Evolutionary conservation across 2,113 vertebrate genomes (phyloP).

Genomic region (Astatoreochromis straeleni): DNA sequence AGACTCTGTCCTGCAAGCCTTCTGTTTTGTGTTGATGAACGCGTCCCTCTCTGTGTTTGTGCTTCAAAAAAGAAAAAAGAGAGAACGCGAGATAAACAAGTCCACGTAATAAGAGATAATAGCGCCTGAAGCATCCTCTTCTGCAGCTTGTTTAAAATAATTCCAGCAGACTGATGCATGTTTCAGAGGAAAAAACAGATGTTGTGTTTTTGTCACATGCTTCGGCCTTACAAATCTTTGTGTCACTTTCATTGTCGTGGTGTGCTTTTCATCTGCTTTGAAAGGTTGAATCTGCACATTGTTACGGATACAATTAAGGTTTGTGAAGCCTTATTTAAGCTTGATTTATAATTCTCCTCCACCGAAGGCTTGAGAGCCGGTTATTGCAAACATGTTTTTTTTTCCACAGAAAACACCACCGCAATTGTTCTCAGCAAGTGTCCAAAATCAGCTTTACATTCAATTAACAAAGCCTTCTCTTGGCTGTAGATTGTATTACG

Average conservation of each 20-base stretch:
- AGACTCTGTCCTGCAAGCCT: background rate
- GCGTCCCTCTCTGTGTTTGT: background rate
- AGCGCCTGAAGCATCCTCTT: background rate
- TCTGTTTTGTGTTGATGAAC: background rate
- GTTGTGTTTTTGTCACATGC: background rate
- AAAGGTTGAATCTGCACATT: background rate
- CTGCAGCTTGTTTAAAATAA: background rate
- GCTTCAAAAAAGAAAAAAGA: background rate
- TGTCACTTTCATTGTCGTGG: background rate
- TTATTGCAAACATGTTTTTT: background rate
- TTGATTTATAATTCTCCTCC: background rate
- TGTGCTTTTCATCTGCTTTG: background rate
- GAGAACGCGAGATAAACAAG: background rate
- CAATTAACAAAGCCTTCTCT: background rate
- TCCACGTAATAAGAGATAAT: background rate
- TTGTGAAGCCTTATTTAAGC: background rate
- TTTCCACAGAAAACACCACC: background rate
- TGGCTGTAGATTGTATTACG: background rate
- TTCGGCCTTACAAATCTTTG: background rate
- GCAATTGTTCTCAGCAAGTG: background rate
- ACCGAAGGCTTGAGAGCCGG: fast-evolving
- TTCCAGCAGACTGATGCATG: background rate
- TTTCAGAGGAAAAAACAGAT: background rate
- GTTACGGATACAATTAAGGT: background rate
- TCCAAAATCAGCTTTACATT: background rate